Conservation (phyloP, 2,888 invertebrate genomes). For the Pharmacophagus antenor region DNA sequence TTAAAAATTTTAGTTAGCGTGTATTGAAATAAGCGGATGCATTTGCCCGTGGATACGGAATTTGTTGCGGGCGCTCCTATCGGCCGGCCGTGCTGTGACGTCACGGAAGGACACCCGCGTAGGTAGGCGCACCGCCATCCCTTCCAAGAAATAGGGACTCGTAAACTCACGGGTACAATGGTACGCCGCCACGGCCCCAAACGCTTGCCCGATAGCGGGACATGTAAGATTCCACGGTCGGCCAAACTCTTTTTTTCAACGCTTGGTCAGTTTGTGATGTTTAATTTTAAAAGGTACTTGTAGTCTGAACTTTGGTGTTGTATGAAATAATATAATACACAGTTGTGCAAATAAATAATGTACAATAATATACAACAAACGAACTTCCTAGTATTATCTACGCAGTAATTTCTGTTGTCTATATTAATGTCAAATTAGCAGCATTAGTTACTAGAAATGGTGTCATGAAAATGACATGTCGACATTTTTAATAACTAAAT, state of each 20-base stretch:
- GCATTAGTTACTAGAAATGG: too few relatives aligned
- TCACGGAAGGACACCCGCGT: constrained; percentile 59
- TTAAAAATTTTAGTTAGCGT: too few relatives aligned
- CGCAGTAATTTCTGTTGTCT: too few relatives aligned
- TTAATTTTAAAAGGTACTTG: constrained; percentile 4
- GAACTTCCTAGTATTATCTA: too few relatives aligned
- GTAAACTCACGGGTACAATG: constrained; percentile 66
- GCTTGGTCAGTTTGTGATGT: neutral
- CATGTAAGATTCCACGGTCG: constrained; percentile 48
- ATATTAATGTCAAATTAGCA: too few relatives aligned
- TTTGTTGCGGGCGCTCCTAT: constrained; percentile 44
- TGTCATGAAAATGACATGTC: too few relatives aligned
- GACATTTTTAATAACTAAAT: too few relatives aligned
- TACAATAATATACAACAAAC: too few relatives aligned
- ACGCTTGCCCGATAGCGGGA: constrained; percentile 34
- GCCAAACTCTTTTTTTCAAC: constrained; percentile 31
- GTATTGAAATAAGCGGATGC: constrained; percentile 37
- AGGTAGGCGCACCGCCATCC: constrained; percentile 49
- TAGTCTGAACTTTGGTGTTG: neutral
- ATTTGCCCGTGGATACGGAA: constrained; percentile 51
- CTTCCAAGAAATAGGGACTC: constrained; percentile 60
- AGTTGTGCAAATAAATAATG: too few relatives aligned
- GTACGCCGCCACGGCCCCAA: constrained; percentile 39
- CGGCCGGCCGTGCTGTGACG: constrained; percentile 52
- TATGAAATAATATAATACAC: neutral